A percentile compares a stretch with the other conserved stretches of the same genome.
phyloP scores from a whole-genome alignment of 2,113 vertebrate species.

The Chelonoidis abingdonii region DNA sequence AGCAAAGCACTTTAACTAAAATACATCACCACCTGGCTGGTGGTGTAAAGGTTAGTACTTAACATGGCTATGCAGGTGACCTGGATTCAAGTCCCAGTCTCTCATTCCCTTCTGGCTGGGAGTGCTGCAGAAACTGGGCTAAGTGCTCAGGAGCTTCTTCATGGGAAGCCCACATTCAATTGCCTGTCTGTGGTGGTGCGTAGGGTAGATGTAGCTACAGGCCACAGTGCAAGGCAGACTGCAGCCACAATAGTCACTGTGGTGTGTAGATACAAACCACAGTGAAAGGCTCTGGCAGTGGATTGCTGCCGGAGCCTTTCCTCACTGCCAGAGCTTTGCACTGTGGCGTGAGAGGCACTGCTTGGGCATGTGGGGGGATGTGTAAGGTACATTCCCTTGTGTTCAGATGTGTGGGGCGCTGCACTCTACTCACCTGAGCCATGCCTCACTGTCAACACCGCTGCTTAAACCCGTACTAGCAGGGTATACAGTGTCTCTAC shows the following conservation, averaged over 20 bases:
- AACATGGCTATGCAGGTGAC: rapidly evolving
- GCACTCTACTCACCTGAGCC: not conserved
- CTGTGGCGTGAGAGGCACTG: not conserved
- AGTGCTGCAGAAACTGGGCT: not conserved
- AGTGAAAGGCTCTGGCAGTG: not conserved
- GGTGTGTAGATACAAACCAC: not conserved
- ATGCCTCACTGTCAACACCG: not conserved
- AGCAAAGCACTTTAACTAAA: rapidly evolving
- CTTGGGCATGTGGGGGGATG: not conserved
- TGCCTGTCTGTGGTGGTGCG: not conserved
- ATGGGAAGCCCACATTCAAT: not conserved
- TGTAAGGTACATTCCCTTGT: not conserved
- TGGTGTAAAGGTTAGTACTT: not conserved
- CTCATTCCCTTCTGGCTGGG: not conserved
- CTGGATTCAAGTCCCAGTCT: not conserved
- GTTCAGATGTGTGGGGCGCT: not conserved
- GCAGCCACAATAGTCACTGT: not conserved
- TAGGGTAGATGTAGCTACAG: not conserved
- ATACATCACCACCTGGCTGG: not conserved
- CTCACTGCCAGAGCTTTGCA: not conserved
- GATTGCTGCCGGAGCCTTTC: not conserved
- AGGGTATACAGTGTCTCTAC: not conserved
- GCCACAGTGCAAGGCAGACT: not conserved
- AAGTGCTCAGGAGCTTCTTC: rapidly evolving
- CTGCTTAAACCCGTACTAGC: not conserved